Evolutionary conservation across 35 echinoderm and acorn worm genomes (phyloP).

Genomic region (Apostichopus parvimensis): DNA sequence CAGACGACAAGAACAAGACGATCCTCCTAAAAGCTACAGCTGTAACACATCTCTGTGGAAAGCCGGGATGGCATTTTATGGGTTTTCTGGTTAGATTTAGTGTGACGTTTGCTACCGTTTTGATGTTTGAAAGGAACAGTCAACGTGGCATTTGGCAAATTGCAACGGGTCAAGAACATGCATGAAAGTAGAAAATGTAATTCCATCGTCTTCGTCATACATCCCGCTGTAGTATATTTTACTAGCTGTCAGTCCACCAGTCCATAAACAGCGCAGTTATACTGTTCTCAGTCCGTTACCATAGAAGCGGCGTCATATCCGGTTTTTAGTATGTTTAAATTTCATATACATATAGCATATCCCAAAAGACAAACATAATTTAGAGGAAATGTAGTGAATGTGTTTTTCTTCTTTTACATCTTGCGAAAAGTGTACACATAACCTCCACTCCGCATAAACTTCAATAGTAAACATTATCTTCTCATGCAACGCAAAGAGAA

Average conservation of each 20-base stretch:
- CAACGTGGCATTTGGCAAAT: constrained; percentile 53
- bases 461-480: constrained; percentile 5
- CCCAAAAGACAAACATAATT: no score
- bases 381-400: no score
- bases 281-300: not conserved
- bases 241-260: not conserved
- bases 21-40: not conserved
- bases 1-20: not conserved
- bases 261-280: constrained; percentile 26
- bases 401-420: not conserved
- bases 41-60: constrained; percentile 30
- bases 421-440: not conserved
- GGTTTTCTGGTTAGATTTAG: constrained; percentile 48
- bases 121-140: constrained; percentile 52
- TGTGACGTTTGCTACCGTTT: constrained; percentile 45
- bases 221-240: not conserved
- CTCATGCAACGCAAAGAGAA: not conserved
- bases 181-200: constrained; percentile 47
- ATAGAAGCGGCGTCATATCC: constrained; percentile 39
- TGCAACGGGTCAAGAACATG: constrained; percentile 52
- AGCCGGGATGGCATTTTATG: constrained; percentile 42
- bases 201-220: constrained; percentile 32
- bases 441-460: not conserved
- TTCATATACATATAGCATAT: no score
- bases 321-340: not conserved